Evolutionary conservation across 2,888 invertebrate species (phyloP), one percentile per base, ranked within the genome.

Genomic region (Cephus rjabovi): DNA sequence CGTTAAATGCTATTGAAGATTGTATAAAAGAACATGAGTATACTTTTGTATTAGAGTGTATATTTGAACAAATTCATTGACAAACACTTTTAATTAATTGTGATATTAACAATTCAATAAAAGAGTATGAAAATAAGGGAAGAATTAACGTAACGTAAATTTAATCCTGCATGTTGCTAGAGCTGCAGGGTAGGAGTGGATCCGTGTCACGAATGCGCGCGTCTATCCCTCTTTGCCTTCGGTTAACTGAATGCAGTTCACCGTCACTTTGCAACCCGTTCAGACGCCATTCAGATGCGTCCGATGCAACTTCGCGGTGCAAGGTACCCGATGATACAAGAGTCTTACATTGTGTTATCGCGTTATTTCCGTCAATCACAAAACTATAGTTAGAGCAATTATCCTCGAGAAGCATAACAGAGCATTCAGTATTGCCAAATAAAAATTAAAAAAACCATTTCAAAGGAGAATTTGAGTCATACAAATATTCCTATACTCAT

Each of bases 141-240:
- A 30, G 74, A 74, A 34, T 74, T 74, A 12, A 23, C 35, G 23
- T 56, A 56, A 56, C 23, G 56, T 56, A 56, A 56, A 56, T 23
- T 40, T 56, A 56, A 56, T 23, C 56, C 56, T 23, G 56, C 23
- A 56, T 56, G 69, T 73, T 75, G 40, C 34, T 31, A 70, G 33
- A 34, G 71, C 74, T 73, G 69, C 35, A 75, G 76, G 81, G 83
- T 82, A 77, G 84, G 79, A 83, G 81, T 83, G 86, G 83, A 89
- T 87, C 86, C 87, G 87, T 90, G 89, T 89, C 88, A 88, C 87
- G 89, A 89, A 87, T 90, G 89, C 89, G 90, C 89, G 88, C 89
- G 89, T 85, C 87, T 86, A 84, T 83, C 81, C 85, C 82, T 83
- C 82, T 79, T 85, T 82, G 77, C 81, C 81, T 83, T 71, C 31